Base-by-base conservation (phyloP, 2,888 invertebrate genomes). In the Hemithea aestivaria region DNA sequence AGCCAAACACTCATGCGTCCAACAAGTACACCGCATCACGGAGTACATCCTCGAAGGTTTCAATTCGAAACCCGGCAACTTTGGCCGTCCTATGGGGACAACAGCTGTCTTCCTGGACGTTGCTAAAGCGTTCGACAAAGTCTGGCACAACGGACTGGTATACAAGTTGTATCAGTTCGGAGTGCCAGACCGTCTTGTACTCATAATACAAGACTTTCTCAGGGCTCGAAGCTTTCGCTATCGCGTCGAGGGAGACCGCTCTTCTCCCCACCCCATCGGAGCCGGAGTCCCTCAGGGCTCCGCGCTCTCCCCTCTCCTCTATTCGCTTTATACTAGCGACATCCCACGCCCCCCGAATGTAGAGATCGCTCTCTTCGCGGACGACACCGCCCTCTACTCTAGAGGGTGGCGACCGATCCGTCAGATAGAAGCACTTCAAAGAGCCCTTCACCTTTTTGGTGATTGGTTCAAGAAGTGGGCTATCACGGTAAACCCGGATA, bases 1-100 rank as follows among this genome's bases (percentile, higher is more conserved):
- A 10, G 7, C 36, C 10, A 16, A 10, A 1, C 44, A 45, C 10
- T 43, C 34, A 0, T 40, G 44, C 6, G 9, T 33, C 1, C 32
- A 43, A 1, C 50, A 47, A 6, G 40, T 45, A 12, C 28, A 20
- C 45, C 10, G 42, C 28, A 20, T 47, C 10, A 45, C 36, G 35
- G 46, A 46, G 40, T 28, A 45, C 40, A 40, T 45, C 10, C 31
- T 40, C 0, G 2, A 8, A 1, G 38, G 40, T 1, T 10, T 45
- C n/a, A 20, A 31, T 5, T 4, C 5, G 16, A 16, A 16, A 16
- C 16, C 16, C 3, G 5, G 3, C 16, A 2, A 16, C 16, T 16
- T 16, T 5, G 3, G 16, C 16, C 16, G 3, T 16, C 16, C 16
- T 16, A 2, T 4, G 5, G 16, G 16, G 16, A 16, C 16, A 4